Evolutionary conservation across 2,888 invertebrate genomes (phyloP), one percentile per base, ranked within the genome.

Genomic region (Tubulanus polymorphus): DNA sequence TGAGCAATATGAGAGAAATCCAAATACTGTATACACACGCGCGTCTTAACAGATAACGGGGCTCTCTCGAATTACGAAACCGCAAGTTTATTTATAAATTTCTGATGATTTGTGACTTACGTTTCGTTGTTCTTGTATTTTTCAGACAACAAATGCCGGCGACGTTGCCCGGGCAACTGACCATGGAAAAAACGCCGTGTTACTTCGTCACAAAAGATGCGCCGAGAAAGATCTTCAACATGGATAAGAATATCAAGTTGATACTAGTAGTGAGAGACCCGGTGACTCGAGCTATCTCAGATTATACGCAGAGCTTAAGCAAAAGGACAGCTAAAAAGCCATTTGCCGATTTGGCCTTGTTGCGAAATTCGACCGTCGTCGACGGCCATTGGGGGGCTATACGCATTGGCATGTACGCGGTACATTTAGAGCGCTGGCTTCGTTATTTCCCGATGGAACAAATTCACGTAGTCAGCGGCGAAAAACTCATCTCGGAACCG

Each of bases 161-260:
- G 3, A 91, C 91, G 1, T 80, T 89, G 45, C 87, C 87, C 67
- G 88, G 89, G 0, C 93, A 93, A 79, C 84, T 93, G 55, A 92
- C 93, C 10, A 90, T 94, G 85, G 93, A 94, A 78, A 94, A 94
- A 78, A 91, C 93, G 0, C 93, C 93, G 0, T 90, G 90, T 47
- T 94, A 94, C 75, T 93, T 93, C 83, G 88, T 93, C 56, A 92
- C 91, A 1, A 84, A 86, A 62, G 89, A 90, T 56, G 92, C 89
- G 2, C 91, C 93, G 0, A 84, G 85, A 59, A 82, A 91, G 45
- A 87, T 93, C 8, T 86, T 87, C 68, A 85, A 87, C 60, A 91
- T 93, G 91, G 90, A 91, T 73, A 87, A 88, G 0, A 84, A 86
- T 48, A 87, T 88, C 51, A 91, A 89, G 73, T 80, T 94, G 29